Conservation (phyloP, 2,888 invertebrate species). For the Dorcus parallelipipedus region DNA sequence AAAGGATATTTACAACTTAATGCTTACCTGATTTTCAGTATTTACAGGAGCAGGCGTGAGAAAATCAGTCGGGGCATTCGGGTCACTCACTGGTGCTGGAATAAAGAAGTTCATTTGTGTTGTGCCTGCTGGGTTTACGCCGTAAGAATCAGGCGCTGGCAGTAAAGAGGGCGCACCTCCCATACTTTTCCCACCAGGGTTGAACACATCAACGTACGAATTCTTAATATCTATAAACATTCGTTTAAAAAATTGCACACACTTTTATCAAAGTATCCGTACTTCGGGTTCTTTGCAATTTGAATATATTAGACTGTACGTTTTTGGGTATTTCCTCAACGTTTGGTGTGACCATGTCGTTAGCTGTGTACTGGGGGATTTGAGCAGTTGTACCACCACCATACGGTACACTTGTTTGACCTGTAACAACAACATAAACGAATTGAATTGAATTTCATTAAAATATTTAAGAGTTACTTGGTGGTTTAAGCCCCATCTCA, state of each 20-base stretch:
- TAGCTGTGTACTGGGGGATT: not conserved
- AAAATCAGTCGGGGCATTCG: conserved; percentile 57
- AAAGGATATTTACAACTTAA: no score
- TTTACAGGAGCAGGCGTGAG: conserved; percentile 47
- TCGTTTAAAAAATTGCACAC: not conserved
- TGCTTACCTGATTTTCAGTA: conserved; percentile 8
- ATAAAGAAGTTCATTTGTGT: conserved; percentile 54
- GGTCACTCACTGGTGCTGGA: conserved; percentile 55
- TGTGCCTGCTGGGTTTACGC: conserved; percentile 35
- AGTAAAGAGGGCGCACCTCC: conserved; percentile 41
- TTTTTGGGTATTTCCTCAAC: not conserved
- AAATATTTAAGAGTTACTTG: not conserved
- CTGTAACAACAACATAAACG: not conserved
- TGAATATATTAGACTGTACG: conserved; percentile 67
- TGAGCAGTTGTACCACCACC: not conserved
- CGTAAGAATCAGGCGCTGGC: conserved; percentile 41
- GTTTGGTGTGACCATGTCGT: no score
- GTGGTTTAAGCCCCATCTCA: conserved; percentile 48
- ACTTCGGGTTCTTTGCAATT: conserved; percentile 75
- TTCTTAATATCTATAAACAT: conserved; percentile 66
- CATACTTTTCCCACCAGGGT: conserved; percentile 58
- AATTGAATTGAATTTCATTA: not conserved
- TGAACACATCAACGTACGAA: conserved; percentile 88
- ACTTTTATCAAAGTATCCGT: conserved; percentile 42
- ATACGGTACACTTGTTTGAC: not conserved